Evolutionary conservation across 2,888 invertebrate genomes (phyloP).

Genomic region (Dioctria rufipes): DNA sequence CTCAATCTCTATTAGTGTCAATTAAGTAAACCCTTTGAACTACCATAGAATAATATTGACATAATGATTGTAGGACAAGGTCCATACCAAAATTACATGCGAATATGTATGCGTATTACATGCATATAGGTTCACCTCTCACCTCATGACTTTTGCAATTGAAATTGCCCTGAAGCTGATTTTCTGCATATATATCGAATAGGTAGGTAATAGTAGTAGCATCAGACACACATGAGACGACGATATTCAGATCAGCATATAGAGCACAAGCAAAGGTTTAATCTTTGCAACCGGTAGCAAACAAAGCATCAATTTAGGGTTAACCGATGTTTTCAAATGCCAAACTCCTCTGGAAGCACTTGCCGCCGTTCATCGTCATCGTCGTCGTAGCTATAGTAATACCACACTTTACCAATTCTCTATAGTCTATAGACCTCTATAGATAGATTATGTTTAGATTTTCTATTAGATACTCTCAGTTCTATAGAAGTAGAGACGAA

Average conservation of each 20-base stretch:
- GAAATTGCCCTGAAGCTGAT: constrained; percentile 43
- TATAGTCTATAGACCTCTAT: constrained; percentile 7
- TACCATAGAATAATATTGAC: constrained; percentile 44
- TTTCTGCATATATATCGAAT: not conserved
- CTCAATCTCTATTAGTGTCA: constrained; percentile 44
- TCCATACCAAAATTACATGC: too few species aligned
- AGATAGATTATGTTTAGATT: constrained; percentile 20
- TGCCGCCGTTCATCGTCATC: not conserved
- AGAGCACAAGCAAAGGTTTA: constrained; percentile 22
- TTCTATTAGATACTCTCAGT: constrained; percentile 33
- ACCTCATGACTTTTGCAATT: constrained; percentile 42
- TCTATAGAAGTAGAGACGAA: constrained; percentile 28
- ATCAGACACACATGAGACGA: not conserved
- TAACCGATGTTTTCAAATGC: constrained; percentile 55
- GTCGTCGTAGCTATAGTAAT: too few species aligned
- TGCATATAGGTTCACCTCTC: constrained; percentile 11
- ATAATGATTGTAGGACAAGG: constrained; percentile 36
- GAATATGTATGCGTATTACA: too few species aligned
- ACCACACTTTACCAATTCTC: constrained; percentile 23
- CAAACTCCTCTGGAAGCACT: constrained; percentile 38
- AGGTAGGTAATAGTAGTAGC: not conserved
- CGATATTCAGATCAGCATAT: constrained; percentile 11
- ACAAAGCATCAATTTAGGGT: constrained; percentile 56
- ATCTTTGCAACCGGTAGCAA: constrained; percentile 52
- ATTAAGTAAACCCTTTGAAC: constrained; percentile 39